These are phyloP conservation scores for Eurystomus gularis DNA, from an alignment of 2,113 vertebrate species.

Conservation along the genomic window DNA sequence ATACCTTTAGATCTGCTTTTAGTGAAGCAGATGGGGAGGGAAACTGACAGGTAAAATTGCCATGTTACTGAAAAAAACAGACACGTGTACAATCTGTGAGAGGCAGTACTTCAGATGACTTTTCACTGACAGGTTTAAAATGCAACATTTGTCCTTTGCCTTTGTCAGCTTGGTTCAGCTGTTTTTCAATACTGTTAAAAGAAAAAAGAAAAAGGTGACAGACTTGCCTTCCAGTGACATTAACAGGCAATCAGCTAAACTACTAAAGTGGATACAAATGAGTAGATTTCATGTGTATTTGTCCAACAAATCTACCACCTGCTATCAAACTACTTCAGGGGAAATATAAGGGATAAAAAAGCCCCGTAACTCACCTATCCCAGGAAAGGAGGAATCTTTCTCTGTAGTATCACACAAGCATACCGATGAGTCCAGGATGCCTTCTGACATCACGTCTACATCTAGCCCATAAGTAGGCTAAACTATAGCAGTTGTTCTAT, in stretches of 20 bases:
- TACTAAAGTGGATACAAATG: background rate
- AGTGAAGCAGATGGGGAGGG: background rate
- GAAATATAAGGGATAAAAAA: background rate
- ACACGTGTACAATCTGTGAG: background rate
- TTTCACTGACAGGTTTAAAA: constrained; percentile 4
- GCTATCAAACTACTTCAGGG: background rate
- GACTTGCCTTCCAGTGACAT: rapidly evolving
- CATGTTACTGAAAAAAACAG: background rate
- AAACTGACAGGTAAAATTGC: background rate
- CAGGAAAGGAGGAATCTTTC: background rate
- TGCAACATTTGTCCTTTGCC: background rate
- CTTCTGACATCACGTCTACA: background rate
- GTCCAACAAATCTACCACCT: background rate
- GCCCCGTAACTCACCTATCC: background rate
- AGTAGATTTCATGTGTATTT: background rate
- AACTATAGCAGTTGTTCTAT: background rate
- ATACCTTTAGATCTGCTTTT: background rate
- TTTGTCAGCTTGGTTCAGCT: background rate
- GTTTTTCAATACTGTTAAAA: background rate
- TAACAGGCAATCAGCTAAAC: background rate
- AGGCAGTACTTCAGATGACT: background rate
- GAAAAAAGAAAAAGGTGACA: rapidly evolving
- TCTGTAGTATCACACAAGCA: background rate
- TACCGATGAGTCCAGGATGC: background rate
- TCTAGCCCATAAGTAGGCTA: background rate